Conservation (phyloP, 1,140 invertebrate species). For the Vanessa tameamea region DNA sequence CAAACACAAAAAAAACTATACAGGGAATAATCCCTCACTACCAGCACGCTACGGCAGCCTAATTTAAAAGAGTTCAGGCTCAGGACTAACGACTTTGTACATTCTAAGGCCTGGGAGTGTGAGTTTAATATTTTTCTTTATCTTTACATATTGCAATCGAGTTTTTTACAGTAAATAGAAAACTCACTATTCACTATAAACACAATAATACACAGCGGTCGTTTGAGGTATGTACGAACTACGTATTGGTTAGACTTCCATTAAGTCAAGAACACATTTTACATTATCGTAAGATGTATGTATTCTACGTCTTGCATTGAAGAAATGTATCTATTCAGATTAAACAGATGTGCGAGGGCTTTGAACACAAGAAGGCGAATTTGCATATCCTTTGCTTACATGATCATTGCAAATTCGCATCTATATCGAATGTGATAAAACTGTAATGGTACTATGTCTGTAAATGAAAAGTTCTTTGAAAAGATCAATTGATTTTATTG, state of each 20-base stretch:
- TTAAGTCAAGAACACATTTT: neutral
- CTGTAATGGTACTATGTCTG: neutral
- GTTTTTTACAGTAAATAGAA: too few species aligned
- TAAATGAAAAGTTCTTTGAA: neutral
- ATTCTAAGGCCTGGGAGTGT: too few species aligned
- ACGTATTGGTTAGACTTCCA: neutral
- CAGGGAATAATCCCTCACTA: too few species aligned
- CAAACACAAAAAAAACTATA: too few species aligned
- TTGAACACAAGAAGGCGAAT: neutral
- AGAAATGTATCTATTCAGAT: neutral
- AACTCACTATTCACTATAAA: too few species aligned
- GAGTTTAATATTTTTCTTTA: too few species aligned
- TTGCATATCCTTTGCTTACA: conserved; percentile 1
- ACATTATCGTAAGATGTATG: neutral
- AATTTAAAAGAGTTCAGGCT: too few species aligned
- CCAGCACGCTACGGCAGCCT: too few species aligned
- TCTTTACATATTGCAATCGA: too few species aligned
- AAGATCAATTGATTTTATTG: neutral
- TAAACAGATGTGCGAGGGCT: neutral
- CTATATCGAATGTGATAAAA: neutral
- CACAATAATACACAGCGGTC: too few species aligned
- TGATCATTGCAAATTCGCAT: neutral
- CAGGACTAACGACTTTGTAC: too few species aligned
- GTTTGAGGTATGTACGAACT: neutral
- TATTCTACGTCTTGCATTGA: neutral